Evolutionary conservation across 1,140 invertebrate genomes (phyloP), one percentile per base, ranked within the genome.

Genomic region (Drosophila nasuta): DNA sequence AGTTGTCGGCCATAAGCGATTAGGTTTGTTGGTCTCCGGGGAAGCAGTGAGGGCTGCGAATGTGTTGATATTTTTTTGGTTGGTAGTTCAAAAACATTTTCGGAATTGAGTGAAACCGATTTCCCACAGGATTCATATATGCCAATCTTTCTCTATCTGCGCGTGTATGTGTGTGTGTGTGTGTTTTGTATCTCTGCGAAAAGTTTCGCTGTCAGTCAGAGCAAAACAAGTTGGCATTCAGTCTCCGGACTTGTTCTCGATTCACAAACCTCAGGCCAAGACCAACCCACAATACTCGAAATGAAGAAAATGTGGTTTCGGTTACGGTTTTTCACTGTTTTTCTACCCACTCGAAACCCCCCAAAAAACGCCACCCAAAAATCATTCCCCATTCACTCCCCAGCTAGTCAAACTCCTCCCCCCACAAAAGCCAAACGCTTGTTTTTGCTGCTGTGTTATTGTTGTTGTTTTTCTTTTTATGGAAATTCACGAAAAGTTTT

Each of bases 251-350:
- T 62, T 33, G 48, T 13, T 13, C 28, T 64, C 20, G 20, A 25
- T 25, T 25, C 20, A 25, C 20, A 25, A 25, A 25, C 75, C 59
- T 70, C 74, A 48, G 62, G 70, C 30, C 49, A 43, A 69, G 72
- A 67, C 79, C 75, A 72, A 79, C 81, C 81, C 81, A 81, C 77
- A 87, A 77, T 54, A 66, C 73, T 70, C 74, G 73, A 77, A 91
- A 89, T 86, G 90, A 85, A 83, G 90, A 91, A 91, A 90, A 91
- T 91, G 90, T 77, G 90, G 90, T 91, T 91, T 75, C 70, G 82
- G 89, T 91, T 90, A 91, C 90, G 90, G 90, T 91, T 83, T 91
- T 91, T 91, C 79, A 86, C 86, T 91, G 90, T 91, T 91, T 74
- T 82, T 35, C 33, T 46, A 35, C 49, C 17, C 41, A 28, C 30